A percentile compares a stretch with the other conserved stretches of the same genome.
These are phyloP conservation scores for Charina bottae DNA, from an alignment of 2,113 vertebrate species.

Conservation along the genomic window DNA sequence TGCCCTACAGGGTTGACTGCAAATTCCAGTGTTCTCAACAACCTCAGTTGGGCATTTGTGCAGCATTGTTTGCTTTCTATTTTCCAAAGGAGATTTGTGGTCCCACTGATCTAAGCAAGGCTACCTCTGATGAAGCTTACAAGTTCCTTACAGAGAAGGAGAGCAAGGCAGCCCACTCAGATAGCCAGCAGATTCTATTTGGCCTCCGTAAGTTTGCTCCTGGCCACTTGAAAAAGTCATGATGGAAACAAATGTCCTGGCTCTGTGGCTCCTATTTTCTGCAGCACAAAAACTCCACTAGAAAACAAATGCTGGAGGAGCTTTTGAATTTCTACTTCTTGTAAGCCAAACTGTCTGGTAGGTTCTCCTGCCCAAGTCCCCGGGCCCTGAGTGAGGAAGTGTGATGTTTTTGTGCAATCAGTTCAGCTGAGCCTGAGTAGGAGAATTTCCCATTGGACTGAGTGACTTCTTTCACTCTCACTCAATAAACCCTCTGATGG, in stretches of 20 bases:
- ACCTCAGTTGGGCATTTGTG: not conserved
- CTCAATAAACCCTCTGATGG: not conserved
- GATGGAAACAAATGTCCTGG: not conserved
- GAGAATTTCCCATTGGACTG: not conserved
- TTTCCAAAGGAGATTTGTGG: not conserved
- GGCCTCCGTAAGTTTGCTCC: not conserved
- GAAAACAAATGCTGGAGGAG: not conserved
- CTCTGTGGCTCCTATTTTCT: not conserved
- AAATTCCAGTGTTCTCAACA: not conserved
- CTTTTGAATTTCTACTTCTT: not conserved
- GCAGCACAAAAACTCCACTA: not conserved
- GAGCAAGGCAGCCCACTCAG: not conserved
- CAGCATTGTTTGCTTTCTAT: not conserved
- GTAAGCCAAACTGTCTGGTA: not conserved
- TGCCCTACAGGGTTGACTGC: not conserved
- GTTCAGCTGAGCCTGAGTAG: not conserved
- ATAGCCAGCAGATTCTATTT: not conserved
- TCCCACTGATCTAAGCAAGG: not conserved
- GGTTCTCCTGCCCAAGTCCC: not conserved
- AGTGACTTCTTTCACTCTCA: not conserved
- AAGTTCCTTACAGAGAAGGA: not conserved
- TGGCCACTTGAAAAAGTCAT: not conserved
- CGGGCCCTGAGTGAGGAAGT: not conserved
- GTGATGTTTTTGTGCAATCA: not conserved
- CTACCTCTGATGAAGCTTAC: not conserved